Percentiles rank a stretch among this genome's conserved stretches.
phyloP scores from a whole-genome alignment of 2,797 vertebrate species.

The Lutjanus argentimaculatus region DNA sequence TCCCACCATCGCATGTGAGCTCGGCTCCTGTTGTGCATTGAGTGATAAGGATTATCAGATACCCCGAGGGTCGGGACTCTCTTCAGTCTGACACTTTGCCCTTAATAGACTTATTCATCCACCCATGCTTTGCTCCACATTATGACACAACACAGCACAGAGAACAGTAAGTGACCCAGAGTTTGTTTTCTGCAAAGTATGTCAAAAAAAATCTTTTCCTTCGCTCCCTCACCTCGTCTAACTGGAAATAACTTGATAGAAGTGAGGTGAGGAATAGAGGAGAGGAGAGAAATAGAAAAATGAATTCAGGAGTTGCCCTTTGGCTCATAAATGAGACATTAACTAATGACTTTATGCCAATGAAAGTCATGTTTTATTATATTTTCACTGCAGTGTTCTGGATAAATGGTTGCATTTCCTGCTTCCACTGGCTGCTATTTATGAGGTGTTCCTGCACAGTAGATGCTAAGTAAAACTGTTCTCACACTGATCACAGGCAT shows the following conservation, averaged over 20 bases:
- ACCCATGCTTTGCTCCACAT: constrained; percentile 3
- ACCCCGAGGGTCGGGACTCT: constrained; percentile 29
- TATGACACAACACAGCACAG: not conserved
- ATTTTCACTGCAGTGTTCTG: not conserved
- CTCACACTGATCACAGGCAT: no score
- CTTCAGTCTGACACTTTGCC: constrained; percentile 30
- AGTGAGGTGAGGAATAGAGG: not conserved
- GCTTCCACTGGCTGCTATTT: not conserved
- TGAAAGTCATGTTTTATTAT: constrained; percentile 30
- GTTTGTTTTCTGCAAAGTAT: not conserved
- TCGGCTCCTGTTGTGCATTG: not conserved
- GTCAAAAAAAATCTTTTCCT: not conserved
- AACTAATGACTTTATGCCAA: constrained; percentile 17
- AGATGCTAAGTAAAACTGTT: not conserved
- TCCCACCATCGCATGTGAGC: not conserved
- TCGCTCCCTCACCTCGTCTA: not conserved
- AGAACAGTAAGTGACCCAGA: not conserved
- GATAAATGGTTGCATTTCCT: not conserved
- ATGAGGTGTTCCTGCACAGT: not conserved
- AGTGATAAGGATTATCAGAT: constrained; percentile 22
- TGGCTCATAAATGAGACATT: constrained; percentile 17
- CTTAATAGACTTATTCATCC: constrained; percentile 30
- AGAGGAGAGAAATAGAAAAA: not conserved
- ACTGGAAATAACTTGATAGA: not conserved
- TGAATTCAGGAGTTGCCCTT: constrained; percentile 12